Conservation (phyloP, 2,888 invertebrate genomes). For the Cancer borealis region DNA sequence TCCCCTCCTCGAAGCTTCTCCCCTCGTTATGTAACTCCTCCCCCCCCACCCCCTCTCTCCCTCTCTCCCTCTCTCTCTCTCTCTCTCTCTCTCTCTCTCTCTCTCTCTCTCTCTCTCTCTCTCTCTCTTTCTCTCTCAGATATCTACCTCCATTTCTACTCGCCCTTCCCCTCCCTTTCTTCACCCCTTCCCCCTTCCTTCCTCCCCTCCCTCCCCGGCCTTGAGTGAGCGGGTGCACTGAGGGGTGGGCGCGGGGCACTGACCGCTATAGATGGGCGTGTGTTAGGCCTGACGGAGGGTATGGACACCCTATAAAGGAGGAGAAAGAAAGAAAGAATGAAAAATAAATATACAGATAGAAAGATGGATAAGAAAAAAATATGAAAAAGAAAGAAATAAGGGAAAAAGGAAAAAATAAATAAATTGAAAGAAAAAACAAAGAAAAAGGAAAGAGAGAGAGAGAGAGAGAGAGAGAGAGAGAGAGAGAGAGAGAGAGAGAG, state of each 20-base stretch:
- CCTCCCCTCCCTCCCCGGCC: not conserved
- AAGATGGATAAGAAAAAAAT: not conserved
- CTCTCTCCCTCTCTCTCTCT: constrained; percentile 55
- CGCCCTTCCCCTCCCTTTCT: not conserved
- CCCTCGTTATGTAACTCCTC: not conserved
- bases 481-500: not conserved
- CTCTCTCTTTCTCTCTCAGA: not conserved
- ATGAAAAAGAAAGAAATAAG: not conserved
- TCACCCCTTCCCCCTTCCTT: not conserved
- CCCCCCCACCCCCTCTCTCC: not conserved
- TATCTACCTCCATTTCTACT: not conserved
- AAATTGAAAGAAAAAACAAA: not conserved
- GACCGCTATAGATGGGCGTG: not conserved
- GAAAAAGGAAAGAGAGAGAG: not conserved
- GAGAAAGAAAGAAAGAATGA: not conserved
- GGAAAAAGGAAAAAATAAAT: not conserved
- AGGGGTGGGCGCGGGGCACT: constrained; percentile 39
- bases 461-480: not conserved
- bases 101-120: constrained; percentile 30
- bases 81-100: constrained; percentile 46
- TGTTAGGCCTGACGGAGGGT: not conserved
- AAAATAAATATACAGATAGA: not conserved
- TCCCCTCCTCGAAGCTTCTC: too few species aligned
- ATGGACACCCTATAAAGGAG: not conserved
- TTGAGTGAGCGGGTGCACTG: constrained; percentile 40